Evolutionary conservation across 2,797 vertebrate species (phyloP), one percentile per base, ranked within the genome.

Genomic region (Halcyon chelicuti): DNA sequence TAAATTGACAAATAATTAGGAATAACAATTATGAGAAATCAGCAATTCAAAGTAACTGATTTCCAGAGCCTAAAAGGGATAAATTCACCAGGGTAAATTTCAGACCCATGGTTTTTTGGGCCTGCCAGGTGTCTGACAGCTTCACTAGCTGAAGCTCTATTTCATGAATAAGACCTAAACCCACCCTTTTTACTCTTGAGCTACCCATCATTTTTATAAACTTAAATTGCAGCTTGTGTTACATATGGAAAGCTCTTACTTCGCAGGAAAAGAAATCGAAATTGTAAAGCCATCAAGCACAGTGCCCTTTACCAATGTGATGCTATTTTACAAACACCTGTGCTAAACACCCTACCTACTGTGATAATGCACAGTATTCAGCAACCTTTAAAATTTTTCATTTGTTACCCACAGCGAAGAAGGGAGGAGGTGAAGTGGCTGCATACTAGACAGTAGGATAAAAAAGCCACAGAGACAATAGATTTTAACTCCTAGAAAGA

Each of bases 321-420:
- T 57, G 72, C 49, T 91, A 94, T 96, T 94, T 97, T 96, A 93
- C 82, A 94, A 97, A 94, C 80, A 93, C 83, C 85, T 86, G 67
- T 95, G 78, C 91, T 98, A 90, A 97, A 96, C 95, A 97, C 82
- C 92, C 60, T 73, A 39, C 96, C 93, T 70, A 88, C 95, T 97
- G 97, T 96, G 97, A 98, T 97, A 98, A 98, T 90, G 91, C 93
- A 81, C 73, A 88, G 68, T 77, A 65, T 76, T 97, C 97, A 96
- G 81, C 91, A 96, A 91, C 87, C 92, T 94, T 97, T 80, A 88
- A 96, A 91, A 94, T 96, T 97, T 96, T 85, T 97, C 90, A 98
- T 98, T 97, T 97, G 93, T 94, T 90, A 92, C 97, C 97, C 81
- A 87, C 9, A 0, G 95, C 1, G 88, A 97, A 63, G 85, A 87